Evolutionary conservation across 2,797 vertebrate genomes (phyloP), one percentile per base, ranked within the genome.

Genomic region (Sylvilagus floridanus): DNA sequence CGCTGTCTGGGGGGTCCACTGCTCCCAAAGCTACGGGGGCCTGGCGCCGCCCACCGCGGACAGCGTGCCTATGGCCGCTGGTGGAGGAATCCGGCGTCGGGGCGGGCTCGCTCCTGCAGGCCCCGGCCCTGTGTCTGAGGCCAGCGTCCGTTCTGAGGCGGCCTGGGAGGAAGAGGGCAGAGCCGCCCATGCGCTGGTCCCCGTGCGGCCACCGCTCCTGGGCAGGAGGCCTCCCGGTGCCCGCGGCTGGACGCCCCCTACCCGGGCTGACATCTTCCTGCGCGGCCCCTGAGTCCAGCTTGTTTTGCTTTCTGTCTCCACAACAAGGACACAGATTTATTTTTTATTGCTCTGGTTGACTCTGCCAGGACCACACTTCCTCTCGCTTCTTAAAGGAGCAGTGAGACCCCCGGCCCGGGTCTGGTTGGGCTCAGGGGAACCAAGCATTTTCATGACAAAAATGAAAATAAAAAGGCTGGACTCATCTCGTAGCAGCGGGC

Each of bases 271-370:
- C 97, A 97, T 98, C 98, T 97, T 98, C 98, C 97, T 98, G 97
- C 96, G 96, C 97, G 97, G 98, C 97, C 96, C 98, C 98, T 97
- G 98, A 98, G 98, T 81, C 96, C 90, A 73, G 95, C 98, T 98
- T 98, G 98, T 98, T 98, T 98, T 98, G 97, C 97, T 98, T 98
- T 98, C 97, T 98, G 98, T 98, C 98, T 98, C 98, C 98, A 98
- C 98, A 98, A 98, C 98, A 98, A 98, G 98, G 98, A 98, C 97
- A 76, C 92, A 98, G 98, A 98, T 98, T 98, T 97, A 98, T 98
- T 97, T 97, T 98, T 98, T 97, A 98, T 97, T 98, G 97, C 97
- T 97, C 73, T 1, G 3, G 95, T 90, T 89, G 30, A 11, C 90
- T 93, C 97, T 98, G 98, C 98, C 98, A 98, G 98, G 95, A 96